Evolutionary conservation across 2,797 vertebrate genomes (phyloP).

Genomic region (Graptemys geographica): DNA sequence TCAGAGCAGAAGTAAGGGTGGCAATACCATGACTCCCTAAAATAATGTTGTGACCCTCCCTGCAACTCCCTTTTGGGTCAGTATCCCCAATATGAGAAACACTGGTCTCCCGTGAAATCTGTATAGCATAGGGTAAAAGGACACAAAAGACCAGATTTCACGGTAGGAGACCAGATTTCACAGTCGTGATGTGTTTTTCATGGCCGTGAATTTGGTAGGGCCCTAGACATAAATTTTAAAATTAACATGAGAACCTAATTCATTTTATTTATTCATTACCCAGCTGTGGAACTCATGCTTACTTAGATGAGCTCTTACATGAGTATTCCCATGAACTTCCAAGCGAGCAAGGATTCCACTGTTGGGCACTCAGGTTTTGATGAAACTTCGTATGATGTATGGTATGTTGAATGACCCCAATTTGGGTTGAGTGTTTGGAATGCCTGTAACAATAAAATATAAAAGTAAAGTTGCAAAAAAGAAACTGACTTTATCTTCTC

Average conservation of each 20-base stretch:
- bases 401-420: background rate
- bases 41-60: no score
- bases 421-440: background rate
- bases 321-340: background rate
- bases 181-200: no score
- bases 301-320: background rate
- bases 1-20: no score
- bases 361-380: background rate
- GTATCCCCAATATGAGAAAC: no score
- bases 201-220: no score
- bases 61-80: no score
- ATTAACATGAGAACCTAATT: background rate
- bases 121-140: no score
- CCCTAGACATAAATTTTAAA: background rate
- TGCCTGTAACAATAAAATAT: background rate
- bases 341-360: background rate
- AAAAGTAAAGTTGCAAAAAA: background rate
- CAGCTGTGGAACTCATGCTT: constrained; percentile 1
- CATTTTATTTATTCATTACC: background rate
- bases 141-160: no score
- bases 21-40: no score
- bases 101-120: no score
- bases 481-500: background rate
- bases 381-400: background rate
- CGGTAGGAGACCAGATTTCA: no score